Evolutionary conservation across 2,113 vertebrate species (phyloP).

Genomic region (Dipodomys ordii): DNA sequence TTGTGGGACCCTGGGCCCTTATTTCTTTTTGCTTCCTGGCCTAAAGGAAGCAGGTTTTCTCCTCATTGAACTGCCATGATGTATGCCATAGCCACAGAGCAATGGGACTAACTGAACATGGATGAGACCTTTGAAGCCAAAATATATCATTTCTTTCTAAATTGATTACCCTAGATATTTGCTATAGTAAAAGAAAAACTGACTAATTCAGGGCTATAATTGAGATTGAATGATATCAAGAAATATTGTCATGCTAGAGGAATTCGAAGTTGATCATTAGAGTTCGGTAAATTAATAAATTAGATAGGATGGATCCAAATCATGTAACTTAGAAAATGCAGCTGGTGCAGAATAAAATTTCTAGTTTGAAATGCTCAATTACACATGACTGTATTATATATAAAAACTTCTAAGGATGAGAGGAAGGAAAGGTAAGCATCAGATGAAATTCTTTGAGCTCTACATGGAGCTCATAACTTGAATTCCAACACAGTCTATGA

Average conservation of each 20-base stretch:
- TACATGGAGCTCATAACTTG: background rate
- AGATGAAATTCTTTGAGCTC: background rate
- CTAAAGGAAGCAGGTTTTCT: background rate
- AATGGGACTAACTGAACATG: background rate
- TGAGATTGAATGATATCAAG: background rate
- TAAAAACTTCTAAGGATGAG: background rate
- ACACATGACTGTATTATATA: background rate
- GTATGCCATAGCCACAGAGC: background rate
- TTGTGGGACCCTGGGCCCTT: background rate
- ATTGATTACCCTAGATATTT: background rate
- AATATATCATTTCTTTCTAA: background rate
- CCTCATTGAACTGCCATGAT: too few species aligned
- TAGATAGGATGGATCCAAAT: background rate
- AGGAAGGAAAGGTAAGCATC: background rate
- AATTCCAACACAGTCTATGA: background rate
- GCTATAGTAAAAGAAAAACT: background rate
- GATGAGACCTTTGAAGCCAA: background rate
- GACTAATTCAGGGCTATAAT: background rate
- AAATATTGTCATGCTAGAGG: background rate
- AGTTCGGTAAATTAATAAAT: background rate
- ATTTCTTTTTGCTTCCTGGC: background rate
- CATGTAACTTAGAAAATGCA: background rate
- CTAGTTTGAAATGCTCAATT: background rate
- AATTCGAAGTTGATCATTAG: background rate
- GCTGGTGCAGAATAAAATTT: background rate